Base-by-base conservation (phyloP, 2,888 invertebrate species). In the Eupithecia inturbata region DNA sequence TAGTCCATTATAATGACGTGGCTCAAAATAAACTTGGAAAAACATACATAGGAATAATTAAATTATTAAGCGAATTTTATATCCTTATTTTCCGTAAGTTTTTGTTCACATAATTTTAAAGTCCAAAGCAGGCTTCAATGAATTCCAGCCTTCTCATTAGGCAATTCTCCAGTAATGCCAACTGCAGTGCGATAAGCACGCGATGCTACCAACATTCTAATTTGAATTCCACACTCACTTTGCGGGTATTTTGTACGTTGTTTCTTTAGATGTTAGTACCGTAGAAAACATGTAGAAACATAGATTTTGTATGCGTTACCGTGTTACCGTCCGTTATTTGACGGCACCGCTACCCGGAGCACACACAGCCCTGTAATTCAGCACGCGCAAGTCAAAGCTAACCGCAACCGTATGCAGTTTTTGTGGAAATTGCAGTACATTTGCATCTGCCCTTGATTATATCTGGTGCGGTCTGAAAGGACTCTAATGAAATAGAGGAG, bases 191-290 rank as follows among this genome's bases (percentile, higher is more conserved):
- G 83, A 82, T 83, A 80, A 80, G 81, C 84, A 82, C 84, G 84
- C 84, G 77, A 84, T 77, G 79, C 78, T 78, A 79, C 78, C 80
- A 83, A 83, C 82, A 81, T 84, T 82, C 84, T 80, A 81, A 84
- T 82, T 83, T 80, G 72, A 72, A 74, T 74, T 77, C 70, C 67
- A 68, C 76, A 70, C 67, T 70, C 67, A 39, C 78, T 70, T 69
- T 66, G 39, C 26, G 66, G 66, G 39, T 66, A 66, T 66, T 39
- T 16, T 22, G 22, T 19, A 66, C 39, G n/a, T n/a, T 36, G 22
- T 39, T 66, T 66, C 22, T 66, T 22, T 31, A 62, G 31, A 57
- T 57, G 57, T 26, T 5, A 26, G 22, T 26, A 57, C 57, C 57
- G 57, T 26, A 26, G 26, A 26, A 57, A 57, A 57, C 22, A 57